Percentiles rank a stretch among this genome's conserved stretches.
phyloP scores from a whole-genome alignment of 2,888 invertebrate genomes.

The Aphodius sticticus region DNA sequence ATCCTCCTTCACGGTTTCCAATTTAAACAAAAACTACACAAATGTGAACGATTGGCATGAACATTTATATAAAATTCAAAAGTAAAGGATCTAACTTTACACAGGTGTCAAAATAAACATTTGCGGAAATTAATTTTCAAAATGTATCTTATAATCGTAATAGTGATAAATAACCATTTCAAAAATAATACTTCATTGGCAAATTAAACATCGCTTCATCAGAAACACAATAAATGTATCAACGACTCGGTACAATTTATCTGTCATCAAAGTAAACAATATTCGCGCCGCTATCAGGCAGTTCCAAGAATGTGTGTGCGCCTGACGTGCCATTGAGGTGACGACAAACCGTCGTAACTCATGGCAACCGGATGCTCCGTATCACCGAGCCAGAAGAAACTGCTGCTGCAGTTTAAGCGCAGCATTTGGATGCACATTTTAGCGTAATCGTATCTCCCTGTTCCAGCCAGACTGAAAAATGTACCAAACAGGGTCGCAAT shows the following conservation, averaged over 20 bases:
- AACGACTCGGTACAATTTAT: background rate
- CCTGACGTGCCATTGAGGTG: background rate
- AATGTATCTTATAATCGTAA: background rate
- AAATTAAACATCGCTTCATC: background rate
- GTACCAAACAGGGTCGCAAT: background rate
- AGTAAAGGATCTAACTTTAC: background rate
- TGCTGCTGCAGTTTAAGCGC: background rate
- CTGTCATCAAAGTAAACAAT: conserved; percentile 4
- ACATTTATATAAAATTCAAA: too few species aligned
- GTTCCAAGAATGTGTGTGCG: background rate
- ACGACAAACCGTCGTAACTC: background rate
- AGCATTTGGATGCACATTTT: background rate
- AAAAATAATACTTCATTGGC: background rate
- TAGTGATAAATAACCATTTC: background rate
- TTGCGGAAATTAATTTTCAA: too few species aligned
- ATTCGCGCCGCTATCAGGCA: background rate
- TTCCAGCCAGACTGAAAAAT: background rate
- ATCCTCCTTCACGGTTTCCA: too few species aligned
- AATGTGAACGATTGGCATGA: too few species aligned
- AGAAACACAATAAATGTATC: conserved; percentile 4
- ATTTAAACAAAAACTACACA: too few species aligned
- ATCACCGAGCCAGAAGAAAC: background rate
- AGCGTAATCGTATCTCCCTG: background rate
- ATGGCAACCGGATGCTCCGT: background rate
- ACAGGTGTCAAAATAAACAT: background rate